A percentile compares a stretch with the other conserved stretches of the same genome.
These are phyloP conservation scores for Saccostrea echinata DNA, from an alignment of 1,140 invertebrate genomes.

Conservation along the genomic window DNA sequence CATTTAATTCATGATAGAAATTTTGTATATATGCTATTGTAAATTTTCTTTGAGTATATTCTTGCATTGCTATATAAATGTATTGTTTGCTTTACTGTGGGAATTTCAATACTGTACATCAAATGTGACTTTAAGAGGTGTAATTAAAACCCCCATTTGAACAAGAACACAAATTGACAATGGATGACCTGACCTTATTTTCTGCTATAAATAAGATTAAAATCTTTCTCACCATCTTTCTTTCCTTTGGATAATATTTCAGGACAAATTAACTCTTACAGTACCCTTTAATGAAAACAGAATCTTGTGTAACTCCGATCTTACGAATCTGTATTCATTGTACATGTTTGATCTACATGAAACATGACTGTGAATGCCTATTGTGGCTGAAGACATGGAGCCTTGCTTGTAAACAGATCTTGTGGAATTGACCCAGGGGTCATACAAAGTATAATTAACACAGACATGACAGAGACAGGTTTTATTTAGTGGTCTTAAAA, in stretches of 20 bases:
- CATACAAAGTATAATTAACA: background rate
- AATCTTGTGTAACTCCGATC: background rate
- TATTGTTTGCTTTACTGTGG: background rate
- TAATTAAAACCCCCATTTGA: constrained; percentile 4
- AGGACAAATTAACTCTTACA: background rate
- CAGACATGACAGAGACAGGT: background rate
- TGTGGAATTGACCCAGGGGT: background rate
- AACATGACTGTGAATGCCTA: constrained; percentile 6
- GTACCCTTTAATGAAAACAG: background rate
- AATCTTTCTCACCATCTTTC: constrained; percentile 12
- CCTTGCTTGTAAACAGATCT: background rate
- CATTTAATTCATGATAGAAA: no score
- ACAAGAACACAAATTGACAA: background rate
- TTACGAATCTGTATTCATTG: background rate
- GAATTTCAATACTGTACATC: constrained; percentile 19
- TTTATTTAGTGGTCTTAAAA: background rate
- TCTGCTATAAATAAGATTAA: constrained; percentile 1
- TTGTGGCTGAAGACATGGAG: background rate
- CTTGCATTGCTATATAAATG: background rate
- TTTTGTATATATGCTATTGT: no score
- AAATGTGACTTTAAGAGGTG: background rate
- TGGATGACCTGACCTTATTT: constrained; percentile 17
- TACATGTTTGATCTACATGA: background rate
- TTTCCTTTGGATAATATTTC: background rate
- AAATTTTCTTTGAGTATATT: no score